A percentile compares a stretch with the other conserved stretches of the same genome.
Evolutionary conservation across 2,113 vertebrate species (phyloP).

Genomic region (Microtus montanus): DNA sequence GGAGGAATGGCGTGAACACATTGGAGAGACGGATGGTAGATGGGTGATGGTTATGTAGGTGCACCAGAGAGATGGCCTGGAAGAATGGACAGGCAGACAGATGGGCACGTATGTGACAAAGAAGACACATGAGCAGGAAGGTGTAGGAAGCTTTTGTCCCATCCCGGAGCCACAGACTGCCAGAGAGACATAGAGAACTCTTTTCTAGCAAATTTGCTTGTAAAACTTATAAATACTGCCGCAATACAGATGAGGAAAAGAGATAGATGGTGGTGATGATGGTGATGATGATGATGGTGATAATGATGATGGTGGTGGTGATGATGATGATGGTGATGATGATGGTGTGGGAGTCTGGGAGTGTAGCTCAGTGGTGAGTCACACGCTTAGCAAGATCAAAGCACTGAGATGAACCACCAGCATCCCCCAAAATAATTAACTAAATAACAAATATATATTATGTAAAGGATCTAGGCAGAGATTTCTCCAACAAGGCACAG

Average conservation of each 20-base stretch:
- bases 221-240: not conserved
- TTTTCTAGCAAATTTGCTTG: not conserved
- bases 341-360: not conserved
- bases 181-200: not conserved
- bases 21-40: not conserved
- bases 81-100: not conserved
- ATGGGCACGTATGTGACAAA: not conserved
- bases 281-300: not conserved
- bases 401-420: not conserved
- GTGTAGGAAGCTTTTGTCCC: not conserved
- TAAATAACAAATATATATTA: not conserved
- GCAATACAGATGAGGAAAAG: accelerated
- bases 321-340: too few relatives aligned
- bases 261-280: not conserved
- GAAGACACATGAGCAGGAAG: not conserved
- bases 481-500: not conserved
- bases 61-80: not conserved
- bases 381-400: too few relatives aligned
- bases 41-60: not conserved
- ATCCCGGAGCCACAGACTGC: not conserved
- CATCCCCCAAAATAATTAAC: not conserved
- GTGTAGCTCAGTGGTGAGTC: not conserved
- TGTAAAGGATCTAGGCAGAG: not conserved
- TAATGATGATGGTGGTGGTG: not conserved
- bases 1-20: not conserved